phyloP scores from a whole-genome alignment of 2,113 vertebrate genomes.

The Callithrix jacchus region DNA sequence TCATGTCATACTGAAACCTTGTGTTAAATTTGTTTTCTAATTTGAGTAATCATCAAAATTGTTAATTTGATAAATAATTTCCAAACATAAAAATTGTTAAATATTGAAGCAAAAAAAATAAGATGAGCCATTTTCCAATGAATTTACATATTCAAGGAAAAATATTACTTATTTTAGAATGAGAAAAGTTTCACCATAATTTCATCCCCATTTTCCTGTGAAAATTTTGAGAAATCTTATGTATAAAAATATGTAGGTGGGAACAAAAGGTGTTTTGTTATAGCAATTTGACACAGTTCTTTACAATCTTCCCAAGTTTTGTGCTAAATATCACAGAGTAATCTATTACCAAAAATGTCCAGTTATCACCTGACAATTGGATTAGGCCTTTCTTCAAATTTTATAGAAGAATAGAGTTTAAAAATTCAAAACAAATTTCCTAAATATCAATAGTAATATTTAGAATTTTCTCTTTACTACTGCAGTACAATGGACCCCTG shows the following conservation, averaged over 20 bases:
- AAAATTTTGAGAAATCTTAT: neutral
- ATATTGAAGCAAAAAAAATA: neutral
- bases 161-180: neutral
- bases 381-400: neutral
- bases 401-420: neutral
- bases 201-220: conserved; percentile 30
- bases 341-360: neutral
- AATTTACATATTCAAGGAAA: neutral
- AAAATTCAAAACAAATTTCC: neutral
- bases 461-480: neutral
- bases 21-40: neutral
- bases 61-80: conserved; percentile 9
- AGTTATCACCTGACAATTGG: neutral
- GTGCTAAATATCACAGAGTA: neutral
- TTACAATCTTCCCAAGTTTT: conserved; percentile 8
- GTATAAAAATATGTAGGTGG: neutral
- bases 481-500: rapidly evolving
- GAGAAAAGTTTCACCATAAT: neutral
- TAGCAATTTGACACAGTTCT: neutral
- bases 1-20: neutral
- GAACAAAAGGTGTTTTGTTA: neutral
- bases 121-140: neutral
- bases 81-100: neutral
- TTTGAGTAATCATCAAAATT: neutral
- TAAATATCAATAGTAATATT: neutral